A percentile compares a stretch with the other conserved stretches of the same genome.
Conservation (phyloP, 2,888 invertebrate species). For the Drosophila formosana region DNA sequence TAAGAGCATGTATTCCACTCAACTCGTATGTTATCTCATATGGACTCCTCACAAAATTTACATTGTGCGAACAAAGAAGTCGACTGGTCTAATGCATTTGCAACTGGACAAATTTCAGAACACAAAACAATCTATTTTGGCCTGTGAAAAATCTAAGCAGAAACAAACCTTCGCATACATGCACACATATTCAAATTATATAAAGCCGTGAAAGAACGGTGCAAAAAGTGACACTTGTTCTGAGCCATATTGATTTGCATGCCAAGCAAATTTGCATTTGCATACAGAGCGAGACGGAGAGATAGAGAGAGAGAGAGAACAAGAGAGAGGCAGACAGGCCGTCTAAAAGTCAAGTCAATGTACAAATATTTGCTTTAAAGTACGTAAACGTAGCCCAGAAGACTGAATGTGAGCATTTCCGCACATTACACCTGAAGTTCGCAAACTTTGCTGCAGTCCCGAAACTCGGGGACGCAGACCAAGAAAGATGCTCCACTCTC, state of each 20-base stretch:
- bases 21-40: constrained; percentile 16
- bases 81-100: constrained; percentile 33
- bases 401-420: constrained; percentile 68
- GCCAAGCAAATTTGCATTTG: constrained; percentile 58
- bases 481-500: constrained; percentile 46
- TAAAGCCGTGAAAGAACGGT: constrained; percentile 49
- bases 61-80: constrained; percentile 54
- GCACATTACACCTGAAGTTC: constrained; percentile 74
- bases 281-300: constrained; percentile 10
- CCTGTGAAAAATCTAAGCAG: constrained; percentile 8
- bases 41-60: constrained; percentile 23
- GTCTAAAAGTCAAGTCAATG: constrained; percentile 58
- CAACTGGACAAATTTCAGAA: constrained; percentile 37
- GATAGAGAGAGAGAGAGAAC: neutral
- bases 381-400: constrained; percentile 44
- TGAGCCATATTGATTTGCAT: constrained; percentile 53
- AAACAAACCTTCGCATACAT: neutral
- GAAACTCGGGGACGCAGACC: constrained; percentile 18
- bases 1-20: neutral
- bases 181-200: constrained; percentile 50
- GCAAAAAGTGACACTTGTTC: constrained; percentile 62
- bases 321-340: constrained; percentile 12
- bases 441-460: constrained; percentile 22
- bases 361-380: constrained; percentile 68
- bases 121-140: constrained; percentile 36